Evolutionary conservation across 2,797 vertebrate species (phyloP), one percentile per base, ranked within the genome.

Genomic region (Aeoliscus strigatus): DNA sequence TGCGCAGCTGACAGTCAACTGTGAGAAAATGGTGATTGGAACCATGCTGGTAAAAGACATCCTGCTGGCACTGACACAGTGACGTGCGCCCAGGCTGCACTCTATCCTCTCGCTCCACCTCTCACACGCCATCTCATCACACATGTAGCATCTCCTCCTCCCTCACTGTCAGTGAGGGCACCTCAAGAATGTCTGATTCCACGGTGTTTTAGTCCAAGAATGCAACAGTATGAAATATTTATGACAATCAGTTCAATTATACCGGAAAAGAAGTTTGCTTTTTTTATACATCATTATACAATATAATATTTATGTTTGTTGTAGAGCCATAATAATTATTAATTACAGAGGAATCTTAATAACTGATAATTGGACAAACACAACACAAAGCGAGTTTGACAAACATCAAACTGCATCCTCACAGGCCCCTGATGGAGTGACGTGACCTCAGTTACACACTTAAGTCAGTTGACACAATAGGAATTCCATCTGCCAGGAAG

Each of bases 21-120:
- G 95, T 0, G 96, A 99, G 87, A 99, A 98, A 76, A 97, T 99
- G 95, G 84, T 99, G 70, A 95, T 99, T 0, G 93, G 93, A 47
- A 96, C 94, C 9, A 97, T 99, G 96, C 79, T 99, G 76, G 92
- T 93, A 72, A 97, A 99, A 73, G 96, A 98, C 32, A 87, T 99
- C 51, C 71, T 91, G 15, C 90, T 93, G 65, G 89, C 93, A 30
- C 71, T 99, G 72, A 88, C 84, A 0, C 92, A 93, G 84, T 95
- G 90, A 95, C 26, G 2, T 7, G 24, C 6, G 24, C 8, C 24
- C 2, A 7, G 3, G 18, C 18, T 21, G 24, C 24, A 5, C 3
- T 25, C 9, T 8, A 25, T 25, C 24, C 2, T 25, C 14, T 8
- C 21, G 5, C 48, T 16, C 12, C 28, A 2, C 32, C 54, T 16